Percentiles rank a stretch among this genome's conserved stretches.
These are phyloP conservation scores for Ammodytes dubius DNA, from an alignment of 2,113 vertebrate species.

Conservation along the genomic window DNA sequence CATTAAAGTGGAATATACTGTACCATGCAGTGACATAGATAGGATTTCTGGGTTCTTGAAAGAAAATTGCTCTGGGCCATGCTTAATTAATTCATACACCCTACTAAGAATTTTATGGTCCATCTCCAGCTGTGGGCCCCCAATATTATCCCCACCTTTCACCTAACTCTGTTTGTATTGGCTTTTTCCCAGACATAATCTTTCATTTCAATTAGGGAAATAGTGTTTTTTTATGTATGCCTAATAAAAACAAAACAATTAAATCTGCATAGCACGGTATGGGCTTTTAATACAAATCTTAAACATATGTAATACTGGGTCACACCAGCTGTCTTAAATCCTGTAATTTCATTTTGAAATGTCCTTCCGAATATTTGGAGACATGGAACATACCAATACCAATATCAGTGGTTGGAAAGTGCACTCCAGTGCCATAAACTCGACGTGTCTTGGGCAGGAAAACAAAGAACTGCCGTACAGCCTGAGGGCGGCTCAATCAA, in stretches of 20 bases:
- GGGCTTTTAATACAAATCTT: not conserved
- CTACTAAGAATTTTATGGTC: slow-evolving; percentile 72
- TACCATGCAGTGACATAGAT: slow-evolving; percentile 60
- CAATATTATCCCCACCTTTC: slow-evolving; percentile 66
- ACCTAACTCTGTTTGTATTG: slow-evolving; percentile 50
- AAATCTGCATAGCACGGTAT: no score
- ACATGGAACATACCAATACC: not conserved
- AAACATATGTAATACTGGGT: not conserved
- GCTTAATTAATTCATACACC: slow-evolving; percentile 80
- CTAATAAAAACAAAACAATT: slow-evolving; percentile 32
- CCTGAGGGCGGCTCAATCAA: slow-evolving; percentile 48
- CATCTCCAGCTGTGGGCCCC: slow-evolving; percentile 66
- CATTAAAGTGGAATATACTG: slow-evolving; percentile 72
- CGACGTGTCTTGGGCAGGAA: slow-evolving; percentile 28
- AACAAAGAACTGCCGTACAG: slow-evolving; percentile 45
- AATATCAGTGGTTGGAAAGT: slow-evolving; percentile 7
- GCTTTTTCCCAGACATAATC: slow-evolving; percentile 41
- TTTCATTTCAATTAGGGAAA: slow-evolving; percentile 67
- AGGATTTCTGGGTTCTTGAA: slow-evolving; percentile 67
- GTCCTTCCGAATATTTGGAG: not conserved
- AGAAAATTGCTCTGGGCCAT: slow-evolving; percentile 73
- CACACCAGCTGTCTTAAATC: not conserved
- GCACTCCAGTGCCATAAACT: slow-evolving; percentile 27
- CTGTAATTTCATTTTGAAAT: not conserved
- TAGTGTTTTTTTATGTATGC: slow-evolving; percentile 11